Evolutionary conservation across 1,140 invertebrate species (phyloP).

Genomic region (Pissodes strobi): DNA sequence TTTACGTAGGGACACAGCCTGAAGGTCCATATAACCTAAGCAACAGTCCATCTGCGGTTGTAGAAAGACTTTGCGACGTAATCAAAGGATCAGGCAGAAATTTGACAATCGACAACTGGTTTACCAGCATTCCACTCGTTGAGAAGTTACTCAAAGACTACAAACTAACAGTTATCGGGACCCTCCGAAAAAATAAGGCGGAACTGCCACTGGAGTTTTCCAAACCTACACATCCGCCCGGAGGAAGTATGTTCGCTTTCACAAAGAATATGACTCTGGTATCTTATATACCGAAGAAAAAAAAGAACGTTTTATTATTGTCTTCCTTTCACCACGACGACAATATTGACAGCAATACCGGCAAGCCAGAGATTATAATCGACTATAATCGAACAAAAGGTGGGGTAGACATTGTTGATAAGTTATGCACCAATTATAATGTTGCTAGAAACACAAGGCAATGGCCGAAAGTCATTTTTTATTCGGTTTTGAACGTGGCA

Average conservation of each 20-base stretch:
- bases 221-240: background rate
- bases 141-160: conserved; percentile 47
- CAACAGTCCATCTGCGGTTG: conserved; percentile 36
- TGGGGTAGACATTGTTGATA: conserved; percentile 56
- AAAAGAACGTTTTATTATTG: conserved; percentile 40
- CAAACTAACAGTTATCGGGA: conserved; percentile 53
- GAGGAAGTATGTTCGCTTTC: conserved; percentile 15
- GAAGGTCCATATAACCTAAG: conserved; percentile 33
- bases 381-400: conserved; percentile 57
- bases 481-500: conserved; percentile 42
- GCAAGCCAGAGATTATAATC: conserved; percentile 30
- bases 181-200: conserved; percentile 53
- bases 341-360: conserved; percentile 33
- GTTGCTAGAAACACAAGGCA: conserved; percentile 26
- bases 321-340: conserved; percentile 43
- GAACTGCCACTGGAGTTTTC: conserved; percentile 15
- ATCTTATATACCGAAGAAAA: conserved; percentile 34
- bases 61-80: conserved; percentile 42
- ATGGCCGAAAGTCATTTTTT: conserved; percentile 32
- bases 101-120: conserved; percentile 52
- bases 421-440: conserved; percentile 53
- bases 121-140: conserved; percentile 47
- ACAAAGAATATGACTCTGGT: conserved; percentile 3
- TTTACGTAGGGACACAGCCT: conserved; percentile 45
- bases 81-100: conserved; percentile 48